Percentiles rank a stretch among this genome's conserved stretches.
Conservation (phyloP, 2,797 vertebrate species). For the Oryzias dopingdopingensis region DNA sequence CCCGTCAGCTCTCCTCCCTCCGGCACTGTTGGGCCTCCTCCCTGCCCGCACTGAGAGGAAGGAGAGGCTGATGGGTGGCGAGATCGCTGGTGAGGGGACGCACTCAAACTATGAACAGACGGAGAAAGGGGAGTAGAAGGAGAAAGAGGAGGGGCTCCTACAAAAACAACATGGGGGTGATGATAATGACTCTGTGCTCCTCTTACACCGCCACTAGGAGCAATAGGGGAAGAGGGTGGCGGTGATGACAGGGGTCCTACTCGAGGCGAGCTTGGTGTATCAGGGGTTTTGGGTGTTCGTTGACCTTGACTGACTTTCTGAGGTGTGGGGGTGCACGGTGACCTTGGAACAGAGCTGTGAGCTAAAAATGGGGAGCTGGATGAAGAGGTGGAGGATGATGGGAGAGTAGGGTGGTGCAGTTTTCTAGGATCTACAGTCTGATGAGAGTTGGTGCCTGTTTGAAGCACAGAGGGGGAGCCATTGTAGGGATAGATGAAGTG, state of each 20-base stretch:
- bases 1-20: constrained; percentile 59
- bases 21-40: constrained; percentile 41
- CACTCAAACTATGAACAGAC: constrained; percentile 73
- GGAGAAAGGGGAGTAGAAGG: constrained; percentile 66
- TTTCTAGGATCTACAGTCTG: constrained; percentile 66
- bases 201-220: constrained; percentile 54
- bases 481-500: constrained; percentile 78
- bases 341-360: constrained; percentile 69
- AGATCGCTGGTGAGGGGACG: constrained; percentile 80
- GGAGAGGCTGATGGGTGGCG: constrained; percentile 81
- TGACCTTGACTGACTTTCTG: constrained; percentile 66
- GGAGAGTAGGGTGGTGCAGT: constrained; percentile 58
- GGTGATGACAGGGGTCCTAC: constrained; percentile 66
- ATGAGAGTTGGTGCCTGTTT: constrained; percentile 63
- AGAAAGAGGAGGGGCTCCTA: constrained; percentile 54
- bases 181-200: constrained; percentile 51
- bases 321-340: constrained; percentile 66
- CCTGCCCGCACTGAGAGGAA: constrained; percentile 75
- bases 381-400: constrained; percentile 56
- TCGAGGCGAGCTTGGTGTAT: constrained; percentile 63
- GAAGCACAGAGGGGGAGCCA: constrained; percentile 72
- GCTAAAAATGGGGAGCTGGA: constrained; percentile 53
- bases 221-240: constrained; percentile 66
- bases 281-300: constrained; percentile 70
- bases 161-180: constrained; percentile 53